Evolutionary conservation across 1,140 invertebrate species (phyloP).

Genomic region (Lordiphosa stackelbergi): DNA sequence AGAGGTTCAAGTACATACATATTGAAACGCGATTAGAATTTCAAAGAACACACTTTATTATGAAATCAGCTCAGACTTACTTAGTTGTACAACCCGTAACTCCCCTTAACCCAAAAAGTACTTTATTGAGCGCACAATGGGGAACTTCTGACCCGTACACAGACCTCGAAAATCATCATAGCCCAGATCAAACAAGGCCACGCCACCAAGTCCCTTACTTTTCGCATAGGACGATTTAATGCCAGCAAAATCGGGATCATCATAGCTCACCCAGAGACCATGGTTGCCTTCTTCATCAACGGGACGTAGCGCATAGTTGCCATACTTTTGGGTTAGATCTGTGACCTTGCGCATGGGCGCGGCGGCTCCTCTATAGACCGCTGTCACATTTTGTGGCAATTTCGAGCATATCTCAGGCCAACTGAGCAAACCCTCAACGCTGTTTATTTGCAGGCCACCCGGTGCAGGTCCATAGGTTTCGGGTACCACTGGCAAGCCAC

Average conservation of each 20-base stretch:
- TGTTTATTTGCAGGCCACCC: constrained; percentile 81
- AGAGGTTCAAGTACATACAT: constrained; percentile 32
- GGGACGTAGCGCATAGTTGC: constrained; percentile 85
- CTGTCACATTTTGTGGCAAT: constrained; percentile 78
- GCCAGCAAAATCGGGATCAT: constrained; percentile 90
- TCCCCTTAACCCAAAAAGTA: constrained; percentile 67
- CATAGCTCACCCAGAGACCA: constrained; percentile 93
- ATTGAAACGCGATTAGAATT: constrained; percentile 49
- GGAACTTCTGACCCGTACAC: constrained; percentile 86
- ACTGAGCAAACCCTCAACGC: constrained; percentile 80
- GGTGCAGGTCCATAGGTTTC: constrained; percentile 81
- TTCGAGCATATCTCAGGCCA: constrained; percentile 82
- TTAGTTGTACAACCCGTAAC: neutral
- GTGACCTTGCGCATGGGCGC: constrained; percentile 83
- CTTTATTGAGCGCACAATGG: constrained; percentile 82
- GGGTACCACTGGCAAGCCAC: constrained; percentile 86
- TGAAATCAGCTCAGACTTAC: constrained; percentile 1
- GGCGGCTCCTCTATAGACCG: constrained; percentile 79
- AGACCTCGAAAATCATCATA: constrained; percentile 89
- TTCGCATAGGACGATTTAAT: constrained; percentile 87
- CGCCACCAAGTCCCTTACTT: constrained; percentile 86
- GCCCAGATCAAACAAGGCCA: constrained; percentile 88
- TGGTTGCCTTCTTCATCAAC: constrained; percentile 82
- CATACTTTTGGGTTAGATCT: constrained; percentile 85
- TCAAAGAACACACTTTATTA: constrained; percentile 5